These are phyloP conservation scores for Drosophila barbarae DNA, from an alignment of 2,888 invertebrate species.

Conservation along the genomic window DNA sequence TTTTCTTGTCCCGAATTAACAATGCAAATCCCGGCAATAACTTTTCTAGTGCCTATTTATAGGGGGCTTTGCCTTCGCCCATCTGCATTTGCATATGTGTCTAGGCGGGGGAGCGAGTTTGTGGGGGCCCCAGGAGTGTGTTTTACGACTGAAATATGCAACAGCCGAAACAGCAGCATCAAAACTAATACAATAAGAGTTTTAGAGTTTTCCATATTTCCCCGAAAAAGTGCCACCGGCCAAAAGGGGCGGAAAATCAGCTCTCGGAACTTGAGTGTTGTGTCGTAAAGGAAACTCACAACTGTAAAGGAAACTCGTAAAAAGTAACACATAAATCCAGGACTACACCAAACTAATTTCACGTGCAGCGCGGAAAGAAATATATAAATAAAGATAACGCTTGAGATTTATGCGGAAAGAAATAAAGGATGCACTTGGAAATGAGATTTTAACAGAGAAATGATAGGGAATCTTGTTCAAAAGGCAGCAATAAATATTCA, in stretches of 20 bases:
- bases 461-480: no score
- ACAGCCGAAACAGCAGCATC: conserved; percentile 28
- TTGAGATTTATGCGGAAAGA: neutral
- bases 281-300: conserved; percentile 1
- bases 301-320: conserved; percentile 4
- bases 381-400: neutral
- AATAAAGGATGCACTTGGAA: neutral
- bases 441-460: neutral
- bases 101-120: neutral
- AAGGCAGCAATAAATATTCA: neutral
- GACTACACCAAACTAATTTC: conserved; percentile 1
- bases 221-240: neutral
- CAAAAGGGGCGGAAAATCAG: neutral
- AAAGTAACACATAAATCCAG: conserved; percentile 9
- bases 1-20: conserved; percentile 14
- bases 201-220: conserved; percentile 37
- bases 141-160: conserved; percentile 61
- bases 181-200: conserved; percentile 38
- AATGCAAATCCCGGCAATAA: conserved; percentile 28
- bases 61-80: conserved; percentile 15
- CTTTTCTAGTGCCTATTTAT: conserved; percentile 25
- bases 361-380: neutral
- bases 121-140: conserved; percentile 26
- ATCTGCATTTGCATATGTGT: conserved; percentile 34
- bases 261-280: conserved; percentile 7